These are phyloP conservation scores for Amphilophus citrinellus DNA, from an alignment of 2,113 vertebrate species.

Conservation along the genomic window DNA sequence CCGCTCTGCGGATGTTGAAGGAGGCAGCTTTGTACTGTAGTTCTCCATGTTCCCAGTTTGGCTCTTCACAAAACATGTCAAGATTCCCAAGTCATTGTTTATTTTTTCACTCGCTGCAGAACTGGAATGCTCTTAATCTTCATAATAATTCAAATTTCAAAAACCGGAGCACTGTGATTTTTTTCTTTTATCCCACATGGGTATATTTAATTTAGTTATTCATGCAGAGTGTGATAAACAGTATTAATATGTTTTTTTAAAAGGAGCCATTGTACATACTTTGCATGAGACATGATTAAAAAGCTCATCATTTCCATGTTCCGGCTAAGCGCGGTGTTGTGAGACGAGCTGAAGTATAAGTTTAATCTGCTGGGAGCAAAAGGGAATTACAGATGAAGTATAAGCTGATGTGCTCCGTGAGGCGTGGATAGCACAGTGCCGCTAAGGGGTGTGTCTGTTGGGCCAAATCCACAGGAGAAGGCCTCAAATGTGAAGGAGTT, in stretches of 20 bases:
- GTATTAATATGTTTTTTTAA: constrained; percentile 10
- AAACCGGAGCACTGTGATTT: background rate
- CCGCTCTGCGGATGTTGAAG: no score
- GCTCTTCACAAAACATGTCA: no score
- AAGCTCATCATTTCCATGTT: constrained; percentile 41
- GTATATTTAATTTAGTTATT: constrained; percentile 22
- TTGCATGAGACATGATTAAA: constrained; percentile 42
- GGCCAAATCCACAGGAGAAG: constrained; percentile 4
- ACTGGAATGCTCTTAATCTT: constrained; percentile 29
- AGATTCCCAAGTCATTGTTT: no score
- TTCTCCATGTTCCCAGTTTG: no score
- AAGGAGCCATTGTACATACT: constrained; percentile 13
- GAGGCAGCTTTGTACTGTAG: no score
- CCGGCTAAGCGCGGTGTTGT: constrained; percentile 55
- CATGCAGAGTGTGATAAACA: constrained; percentile 35
- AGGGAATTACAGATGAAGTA: constrained; percentile 61
- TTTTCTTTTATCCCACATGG: background rate
- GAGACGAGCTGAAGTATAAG: constrained; percentile 66
- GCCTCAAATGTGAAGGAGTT: constrained; percentile 30
- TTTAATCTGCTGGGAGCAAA: constrained; percentile 73
- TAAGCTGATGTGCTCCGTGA: constrained; percentile 60
- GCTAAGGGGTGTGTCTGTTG: constrained; percentile 36
- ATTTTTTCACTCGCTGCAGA: constrained; percentile 15
- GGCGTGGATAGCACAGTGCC: constrained; percentile 16
- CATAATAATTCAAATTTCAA: constrained; percentile 33